These are phyloP conservation scores for Acleris laterana DNA, from an alignment of 2,888 invertebrate species.

Conservation along the genomic window DNA sequence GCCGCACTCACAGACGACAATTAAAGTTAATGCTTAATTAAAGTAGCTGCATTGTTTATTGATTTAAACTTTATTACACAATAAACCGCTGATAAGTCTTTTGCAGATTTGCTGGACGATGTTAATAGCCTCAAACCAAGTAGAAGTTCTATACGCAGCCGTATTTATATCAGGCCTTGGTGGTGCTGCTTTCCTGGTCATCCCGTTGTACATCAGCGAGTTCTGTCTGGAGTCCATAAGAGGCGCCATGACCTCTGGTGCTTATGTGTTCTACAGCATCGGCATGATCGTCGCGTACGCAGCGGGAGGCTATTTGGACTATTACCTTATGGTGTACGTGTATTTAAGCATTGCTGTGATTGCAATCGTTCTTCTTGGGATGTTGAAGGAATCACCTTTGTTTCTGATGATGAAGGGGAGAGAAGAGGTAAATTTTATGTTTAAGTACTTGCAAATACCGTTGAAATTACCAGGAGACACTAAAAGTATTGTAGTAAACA, in stretches of 20 bases:
- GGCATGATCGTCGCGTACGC: conserved; percentile 67
- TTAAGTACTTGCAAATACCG: no score
- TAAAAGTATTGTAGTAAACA: no score
- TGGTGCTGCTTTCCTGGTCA: conserved; percentile 53
- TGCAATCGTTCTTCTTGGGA: conserved; percentile 46
- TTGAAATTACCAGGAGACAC: no score
- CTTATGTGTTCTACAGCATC: conserved; percentile 58
- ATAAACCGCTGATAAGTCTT: conserved; percentile 10
- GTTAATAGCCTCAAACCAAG: conserved; percentile 49
- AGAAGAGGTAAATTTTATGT: conserved; percentile 51
- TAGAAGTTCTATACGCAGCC: conserved; percentile 58
- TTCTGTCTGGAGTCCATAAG: conserved; percentile 66
- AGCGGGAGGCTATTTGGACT: conserved; percentile 60
- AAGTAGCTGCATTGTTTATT: no score
- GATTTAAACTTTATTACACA: no score
- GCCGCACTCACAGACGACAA: no score
- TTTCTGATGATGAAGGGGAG: conserved; percentile 61
- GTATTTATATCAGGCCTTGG: conserved; percentile 63
- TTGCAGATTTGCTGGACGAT: conserved; percentile 64
- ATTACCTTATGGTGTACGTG: conserved; percentile 57
- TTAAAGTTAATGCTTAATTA: no score
- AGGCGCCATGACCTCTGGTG: conserved; percentile 61
- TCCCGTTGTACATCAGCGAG: conserved; percentile 63
- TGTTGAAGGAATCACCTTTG: conserved; percentile 64
- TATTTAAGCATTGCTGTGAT: conserved; percentile 51